Base-by-base conservation (phyloP, 2,888 invertebrate genomes). In the Drosophila mulleri region DNA sequence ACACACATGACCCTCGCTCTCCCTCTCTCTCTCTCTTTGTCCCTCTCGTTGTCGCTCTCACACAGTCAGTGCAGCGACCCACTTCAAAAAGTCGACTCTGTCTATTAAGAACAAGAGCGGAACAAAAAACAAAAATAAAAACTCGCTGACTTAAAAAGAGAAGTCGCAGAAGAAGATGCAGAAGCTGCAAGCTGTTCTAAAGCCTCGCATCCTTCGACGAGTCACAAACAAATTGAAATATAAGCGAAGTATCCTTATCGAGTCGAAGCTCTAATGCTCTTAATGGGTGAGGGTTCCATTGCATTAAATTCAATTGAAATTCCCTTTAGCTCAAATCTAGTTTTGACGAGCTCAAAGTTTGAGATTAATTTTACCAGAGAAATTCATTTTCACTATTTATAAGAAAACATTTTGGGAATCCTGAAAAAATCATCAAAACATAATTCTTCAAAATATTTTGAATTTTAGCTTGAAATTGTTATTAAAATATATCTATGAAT, bases 41-140 rank as follows among this genome's bases (percentile, higher is more conserved):
- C 39, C 0, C n/a, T 7, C 39, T 41, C 39, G 0, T 14, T 39
- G 39, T 32, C 54, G 67, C 59, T 44, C 37, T 20, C 45, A 56
- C 56, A 53, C 32, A 50, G 42, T n/a, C 32, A 50, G 42, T 18
- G 45, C 39, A 16, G 8, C 67, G 72, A 86, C 83, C 83, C 83
- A 81, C 82, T 86, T 83, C 82, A 81, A 72, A 83, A 86, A 67
- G 78, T 63, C 58, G 50, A 56, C 67, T 73, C 67, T 75, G 86
- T 83, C 83, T 86, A 83, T 83, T 81, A 83, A 81, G 35, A 20
- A 50, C 12, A 14, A n/a, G 29, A n/a, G n/a, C 26, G 2, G 48
- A 32, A 32, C n/a, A n/a, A 47, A 75, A n/a, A 4, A 26, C 11
- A 78, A 37, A 6, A 37, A 39, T 35, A 35, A 39, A 80, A 72